Conservation (phyloP, 1,140 invertebrate species). For the Caenorhabditis remanei region DNA sequence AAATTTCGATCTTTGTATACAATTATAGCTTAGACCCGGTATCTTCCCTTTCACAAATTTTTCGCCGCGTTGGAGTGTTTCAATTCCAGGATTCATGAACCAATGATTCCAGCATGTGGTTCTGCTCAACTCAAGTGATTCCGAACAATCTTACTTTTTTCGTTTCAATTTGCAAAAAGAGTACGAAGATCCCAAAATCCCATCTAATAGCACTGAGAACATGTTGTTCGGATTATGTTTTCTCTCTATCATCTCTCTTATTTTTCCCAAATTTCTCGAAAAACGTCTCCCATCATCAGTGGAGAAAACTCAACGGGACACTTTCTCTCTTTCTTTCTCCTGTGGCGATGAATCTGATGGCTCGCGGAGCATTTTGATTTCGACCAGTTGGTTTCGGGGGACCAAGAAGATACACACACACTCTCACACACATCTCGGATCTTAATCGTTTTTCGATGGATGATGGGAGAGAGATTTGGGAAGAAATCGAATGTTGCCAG, state of each 20-base stretch:
- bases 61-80: not conserved
- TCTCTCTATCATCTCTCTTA: not conserved
- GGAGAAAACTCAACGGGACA: not conserved
- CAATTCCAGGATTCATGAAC: not conserved
- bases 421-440: slow-evolving; percentile 22
- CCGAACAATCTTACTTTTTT: not conserved
- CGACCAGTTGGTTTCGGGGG: slow-evolving; percentile 25
- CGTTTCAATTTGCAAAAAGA: not conserved
- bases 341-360: slow-evolving; percentile 22
- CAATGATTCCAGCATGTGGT: not conserved
- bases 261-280: not conserved
- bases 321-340: slow-evolving; percentile 19
- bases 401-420: slow-evolving; percentile 34
- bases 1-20: not conserved
- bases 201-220: slow-evolving; percentile 29
- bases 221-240: slow-evolving; percentile 52
- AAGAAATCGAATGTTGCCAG: slow-evolving; percentile 35
- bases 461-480: slow-evolving; percentile 1
- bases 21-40: not conserved
- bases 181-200: not conserved
- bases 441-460: slow-evolving; percentile 48
- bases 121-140: not conserved
- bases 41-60: not conserved
- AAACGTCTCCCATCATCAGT: slow-evolving; percentile 12
- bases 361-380: slow-evolving; percentile 41